These are phyloP conservation scores for Harpalus rubripes DNA, from an alignment of 2,888 invertebrate genomes.

Conservation along the genomic window DNA sequence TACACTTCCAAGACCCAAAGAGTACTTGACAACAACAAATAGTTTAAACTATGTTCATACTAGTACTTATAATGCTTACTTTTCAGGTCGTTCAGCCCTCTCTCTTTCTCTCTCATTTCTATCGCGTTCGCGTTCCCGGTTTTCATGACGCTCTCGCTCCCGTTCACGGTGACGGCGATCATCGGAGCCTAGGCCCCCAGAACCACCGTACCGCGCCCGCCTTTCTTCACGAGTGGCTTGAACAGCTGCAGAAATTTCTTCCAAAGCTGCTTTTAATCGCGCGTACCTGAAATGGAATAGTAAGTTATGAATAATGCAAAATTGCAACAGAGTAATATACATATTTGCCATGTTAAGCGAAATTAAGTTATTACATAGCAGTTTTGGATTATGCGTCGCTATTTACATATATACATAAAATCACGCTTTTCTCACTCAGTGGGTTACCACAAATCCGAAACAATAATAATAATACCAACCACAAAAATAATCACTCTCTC, in stretches of 20 bases:
- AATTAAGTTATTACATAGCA: too few species aligned
- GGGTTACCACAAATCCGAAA: too few species aligned
- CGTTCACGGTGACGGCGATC: slow-evolving; percentile 77
- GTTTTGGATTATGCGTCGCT: too few species aligned
- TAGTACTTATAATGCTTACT: slow-evolving; percentile 68
- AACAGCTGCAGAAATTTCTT: slow-evolving; percentile 82
- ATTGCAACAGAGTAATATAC: too few species aligned
- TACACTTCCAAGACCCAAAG: too few species aligned
- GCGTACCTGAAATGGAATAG: slow-evolving; percentile 78
- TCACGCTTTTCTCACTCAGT: too few species aligned
- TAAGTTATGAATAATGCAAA: too few species aligned
- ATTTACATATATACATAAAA: too few species aligned
- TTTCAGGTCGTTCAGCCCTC: slow-evolving; percentile 72
- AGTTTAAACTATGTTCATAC: slow-evolving; percentile 6
- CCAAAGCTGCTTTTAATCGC: slow-evolving; percentile 84
- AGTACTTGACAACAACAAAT: neutral
- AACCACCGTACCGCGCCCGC: slow-evolving; percentile 70
- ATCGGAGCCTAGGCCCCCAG: slow-evolving; percentile 72
- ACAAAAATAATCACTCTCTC: too few species aligned
- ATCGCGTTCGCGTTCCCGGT: slow-evolving; percentile 72
- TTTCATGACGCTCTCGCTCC: slow-evolving; percentile 76
- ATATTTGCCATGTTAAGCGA: too few species aligned
- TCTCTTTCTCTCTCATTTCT: slow-evolving; percentile 71
- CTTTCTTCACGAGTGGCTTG: slow-evolving; percentile 81
- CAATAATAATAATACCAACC: too few species aligned